phyloP scores from a whole-genome alignment of 2,113 vertebrate genomes.

The Acanthisitta chloris region DNA sequence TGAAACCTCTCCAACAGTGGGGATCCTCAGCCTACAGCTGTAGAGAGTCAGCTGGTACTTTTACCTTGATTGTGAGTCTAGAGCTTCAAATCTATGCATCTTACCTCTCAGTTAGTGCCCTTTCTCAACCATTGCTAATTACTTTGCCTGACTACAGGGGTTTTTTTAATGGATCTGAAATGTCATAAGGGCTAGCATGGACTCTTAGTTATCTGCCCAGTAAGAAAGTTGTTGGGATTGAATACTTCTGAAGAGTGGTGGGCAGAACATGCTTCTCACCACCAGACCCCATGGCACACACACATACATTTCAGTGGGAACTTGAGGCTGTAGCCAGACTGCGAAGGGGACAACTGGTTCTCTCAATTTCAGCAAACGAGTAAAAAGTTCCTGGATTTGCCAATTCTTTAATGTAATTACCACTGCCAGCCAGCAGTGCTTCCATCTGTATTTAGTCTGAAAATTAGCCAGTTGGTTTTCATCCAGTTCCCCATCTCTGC shows the following conservation, averaged over 20 bases:
- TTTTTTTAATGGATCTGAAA: neutral
- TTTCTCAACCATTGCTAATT: neutral
- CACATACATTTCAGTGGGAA: neutral
- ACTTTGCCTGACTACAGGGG: neutral
- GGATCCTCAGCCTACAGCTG: neutral
- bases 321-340: neutral
- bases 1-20: neutral
- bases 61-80: neutral
- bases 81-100: neutral
- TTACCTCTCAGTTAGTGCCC: neutral
- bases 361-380: neutral
- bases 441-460: constrained; percentile 57
- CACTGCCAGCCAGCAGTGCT: constrained; percentile 29
- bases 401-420: neutral
- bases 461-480: constrained; percentile 42
- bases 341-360: neutral
- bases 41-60: neutral
- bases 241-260: neutral
- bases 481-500: constrained; percentile 25
- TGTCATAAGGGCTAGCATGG: neutral
- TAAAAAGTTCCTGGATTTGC: neutral
- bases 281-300: neutral
- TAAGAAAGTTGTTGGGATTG: neutral
- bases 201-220: neutral
- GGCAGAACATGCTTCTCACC: neutral